Conservation (phyloP, 2,113 vertebrate genomes). For the Epinephelus moara region DNA sequence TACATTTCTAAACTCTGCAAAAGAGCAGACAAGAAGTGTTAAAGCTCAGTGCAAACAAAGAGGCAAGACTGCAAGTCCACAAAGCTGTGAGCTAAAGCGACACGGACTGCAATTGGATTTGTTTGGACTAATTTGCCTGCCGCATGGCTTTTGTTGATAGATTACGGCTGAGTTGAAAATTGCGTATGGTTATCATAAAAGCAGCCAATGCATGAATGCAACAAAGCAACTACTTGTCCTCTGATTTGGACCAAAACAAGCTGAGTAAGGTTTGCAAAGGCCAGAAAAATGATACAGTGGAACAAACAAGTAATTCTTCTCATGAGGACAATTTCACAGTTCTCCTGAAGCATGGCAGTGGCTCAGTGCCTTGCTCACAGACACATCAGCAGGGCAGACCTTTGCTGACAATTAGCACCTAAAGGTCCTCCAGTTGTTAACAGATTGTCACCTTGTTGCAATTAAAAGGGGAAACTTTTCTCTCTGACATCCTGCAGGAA, state of each 20-base stretch:
- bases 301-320: not conserved
- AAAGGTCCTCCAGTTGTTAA: not conserved
- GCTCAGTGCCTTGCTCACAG: constrained; percentile 8
- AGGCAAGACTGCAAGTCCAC: constrained; percentile 35
- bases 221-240: constrained; percentile 36
- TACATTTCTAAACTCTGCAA: constrained; percentile 27
- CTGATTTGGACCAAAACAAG: constrained; percentile 38
- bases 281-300: constrained; percentile 1
- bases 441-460: constrained; percentile 1
- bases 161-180: constrained; percentile 44
- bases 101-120: constrained; percentile 45
- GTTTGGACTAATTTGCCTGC: constrained; percentile 56
- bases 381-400: not conserved
- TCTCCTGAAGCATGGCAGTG: not conserved
- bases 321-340: not conserved
- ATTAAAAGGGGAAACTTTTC: constrained; percentile 1
- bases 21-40: constrained; percentile 10
- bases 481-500: constrained; percentile 2
- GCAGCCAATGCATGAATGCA: constrained; percentile 15
- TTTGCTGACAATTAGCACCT: not conserved
- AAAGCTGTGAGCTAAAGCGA: constrained; percentile 28
- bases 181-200: constrained; percentile 45
- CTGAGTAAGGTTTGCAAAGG: constrained; percentile 39
- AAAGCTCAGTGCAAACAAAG: constrained; percentile 41
- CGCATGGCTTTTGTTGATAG: constrained; percentile 57